Evolutionary conservation across 2,888 invertebrate genomes (phyloP).

Genomic region (Lypha dubia): DNA sequence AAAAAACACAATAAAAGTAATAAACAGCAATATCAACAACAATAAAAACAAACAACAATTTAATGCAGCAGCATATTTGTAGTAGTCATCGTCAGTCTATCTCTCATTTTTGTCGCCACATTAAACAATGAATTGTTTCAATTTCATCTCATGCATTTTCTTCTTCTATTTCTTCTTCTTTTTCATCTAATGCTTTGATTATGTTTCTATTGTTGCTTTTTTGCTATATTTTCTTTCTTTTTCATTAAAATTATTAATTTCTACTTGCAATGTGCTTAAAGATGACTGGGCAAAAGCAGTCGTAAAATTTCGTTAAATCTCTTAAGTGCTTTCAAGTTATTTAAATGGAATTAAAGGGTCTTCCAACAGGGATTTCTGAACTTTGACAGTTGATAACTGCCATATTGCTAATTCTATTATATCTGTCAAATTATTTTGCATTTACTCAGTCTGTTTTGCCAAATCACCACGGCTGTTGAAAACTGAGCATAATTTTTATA

Average conservation of each 20-base stretch:
- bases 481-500: too few relatives aligned
- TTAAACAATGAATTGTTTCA: slow-evolving; percentile 65
- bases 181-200: slow-evolving; percentile 19
- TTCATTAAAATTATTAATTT: slow-evolving; percentile 53
- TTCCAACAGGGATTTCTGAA: too few relatives aligned
- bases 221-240: slow-evolving; percentile 1
- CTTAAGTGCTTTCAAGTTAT: too few relatives aligned
- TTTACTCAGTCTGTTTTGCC: too few relatives aligned
- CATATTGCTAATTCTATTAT: too few relatives aligned
- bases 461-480: too few relatives aligned
- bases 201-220: slow-evolving; percentile 25
- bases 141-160: slow-evolving; percentile 45
- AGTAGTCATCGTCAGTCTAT: slow-evolving; percentile 30
- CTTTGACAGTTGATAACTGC: too few relatives aligned
- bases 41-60: slow-evolving; percentile 18
- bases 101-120: slow-evolving; percentile 55
- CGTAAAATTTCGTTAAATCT: not conserved
- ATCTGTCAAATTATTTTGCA: too few relatives aligned
- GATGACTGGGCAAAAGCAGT: not conserved
- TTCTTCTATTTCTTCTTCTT: slow-evolving; percentile 44
- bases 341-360: too few relatives aligned
- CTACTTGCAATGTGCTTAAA: slow-evolving; percentile 15
- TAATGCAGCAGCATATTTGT: slow-evolving; percentile 41
- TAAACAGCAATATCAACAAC: slow-evolving; percentile 41
- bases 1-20: slow-evolving; percentile 15